Percentiles rank a stretch among this genome's conserved stretches.
phyloP scores from a whole-genome alignment of 2,888 invertebrate genomes.

The Alsophila aescularia region DNA sequence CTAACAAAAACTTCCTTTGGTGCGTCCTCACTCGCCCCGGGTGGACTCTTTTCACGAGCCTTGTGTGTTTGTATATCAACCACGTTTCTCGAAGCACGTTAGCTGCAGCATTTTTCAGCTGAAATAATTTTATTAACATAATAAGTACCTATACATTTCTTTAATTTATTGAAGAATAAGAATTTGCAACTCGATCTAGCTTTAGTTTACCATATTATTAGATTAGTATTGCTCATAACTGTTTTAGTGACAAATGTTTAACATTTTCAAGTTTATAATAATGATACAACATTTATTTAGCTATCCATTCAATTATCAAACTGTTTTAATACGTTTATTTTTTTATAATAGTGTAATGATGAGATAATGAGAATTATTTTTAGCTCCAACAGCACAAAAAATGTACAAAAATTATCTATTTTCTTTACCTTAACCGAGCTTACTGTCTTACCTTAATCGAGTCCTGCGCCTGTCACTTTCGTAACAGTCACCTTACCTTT shows the following conservation, averaged over 20 bases:
- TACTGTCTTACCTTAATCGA: slow-evolving; percentile 64
- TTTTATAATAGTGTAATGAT: neutral
- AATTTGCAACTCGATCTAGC: slow-evolving; percentile 14
- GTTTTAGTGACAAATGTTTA: neutral
- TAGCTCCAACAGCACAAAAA: slow-evolving; percentile 30
- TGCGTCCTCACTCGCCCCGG: slow-evolving; percentile 98
- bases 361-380: slow-evolving; percentile 13
- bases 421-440: slow-evolving; percentile 47
- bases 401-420: slow-evolving; percentile 9
- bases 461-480: slow-evolving; percentile 55
- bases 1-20: slow-evolving; percentile 99
- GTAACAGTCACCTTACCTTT: slow-evolving; percentile 90
- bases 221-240: neutral
- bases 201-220: neutral
- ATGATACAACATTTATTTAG: no score
- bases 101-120: slow-evolving; percentile 99
- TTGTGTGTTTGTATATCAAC: slow-evolving; percentile 99
- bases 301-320: no score
- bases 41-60: slow-evolving; percentile 98
- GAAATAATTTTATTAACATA: slow-evolving; percentile 58
- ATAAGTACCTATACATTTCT: slow-evolving; percentile 1
- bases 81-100: slow-evolving; percentile 99
- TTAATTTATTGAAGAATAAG: neutral
- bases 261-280: no score
- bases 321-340: neutral